Conservation (phyloP, 2,113 vertebrate genomes). For the Callipepla californica region DNA sequence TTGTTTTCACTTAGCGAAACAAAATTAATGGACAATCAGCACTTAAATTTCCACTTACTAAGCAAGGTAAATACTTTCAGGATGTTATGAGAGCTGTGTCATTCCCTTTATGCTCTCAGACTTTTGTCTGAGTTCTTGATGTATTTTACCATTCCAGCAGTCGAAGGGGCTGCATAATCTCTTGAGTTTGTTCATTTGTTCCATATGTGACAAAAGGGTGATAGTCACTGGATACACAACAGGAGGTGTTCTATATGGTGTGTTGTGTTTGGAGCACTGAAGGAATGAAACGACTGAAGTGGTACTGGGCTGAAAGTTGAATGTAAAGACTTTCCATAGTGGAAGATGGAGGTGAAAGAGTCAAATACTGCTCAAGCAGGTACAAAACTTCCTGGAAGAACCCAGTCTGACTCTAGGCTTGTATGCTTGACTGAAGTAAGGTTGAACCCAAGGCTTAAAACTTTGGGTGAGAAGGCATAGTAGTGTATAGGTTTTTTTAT, state of each 20-base stretch:
- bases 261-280: neutral
- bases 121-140: neutral
- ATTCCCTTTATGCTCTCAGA: neutral
- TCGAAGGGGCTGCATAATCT: neutral
- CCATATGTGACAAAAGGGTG: neutral
- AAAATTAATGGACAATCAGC: neutral
- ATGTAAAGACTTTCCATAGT: neutral
- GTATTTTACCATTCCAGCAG: neutral
- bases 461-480: slow-evolving; percentile 15
- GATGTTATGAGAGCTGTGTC: neutral
- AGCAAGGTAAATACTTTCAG: neutral
- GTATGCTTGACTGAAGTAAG: neutral
- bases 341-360: neutral
- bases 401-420: neutral
- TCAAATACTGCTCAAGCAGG: neutral
- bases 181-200: neutral
- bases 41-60: neutral
- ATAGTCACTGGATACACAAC: too few species aligned
- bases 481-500: slow-evolving; percentile 7
- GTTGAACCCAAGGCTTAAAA: neutral
- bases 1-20: neutral
- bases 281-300: neutral
- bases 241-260: neutral
- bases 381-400: neutral
- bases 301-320: neutral